phyloP scores from a whole-genome alignment of 2,888 invertebrate genomes.

The Plagodis dolabraria region DNA sequence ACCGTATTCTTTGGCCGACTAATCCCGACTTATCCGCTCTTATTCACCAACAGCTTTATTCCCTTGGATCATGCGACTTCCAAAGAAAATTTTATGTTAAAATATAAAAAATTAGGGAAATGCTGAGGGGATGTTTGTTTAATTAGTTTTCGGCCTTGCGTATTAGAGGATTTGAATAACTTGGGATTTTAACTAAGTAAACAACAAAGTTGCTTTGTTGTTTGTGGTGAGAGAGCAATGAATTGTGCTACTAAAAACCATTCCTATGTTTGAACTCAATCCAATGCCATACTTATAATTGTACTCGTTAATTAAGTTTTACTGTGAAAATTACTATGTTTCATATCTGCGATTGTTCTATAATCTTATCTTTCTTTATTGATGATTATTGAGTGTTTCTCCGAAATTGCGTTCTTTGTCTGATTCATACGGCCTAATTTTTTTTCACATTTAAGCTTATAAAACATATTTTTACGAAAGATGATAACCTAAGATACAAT shows the following conservation, averaged over 20 bases:
- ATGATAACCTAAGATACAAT: too few relatives aligned
- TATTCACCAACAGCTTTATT: slow-evolving; percentile 18
- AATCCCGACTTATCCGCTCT: slow-evolving; percentile 44
- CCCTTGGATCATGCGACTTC: slow-evolving; percentile 24
- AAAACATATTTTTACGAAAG: too few relatives aligned
- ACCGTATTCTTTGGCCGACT: slow-evolving; percentile 29
- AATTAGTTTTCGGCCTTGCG: slow-evolving; percentile 25
- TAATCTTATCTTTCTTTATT: too few relatives aligned
- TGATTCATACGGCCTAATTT: too few relatives aligned
- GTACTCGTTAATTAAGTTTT: too few relatives aligned
- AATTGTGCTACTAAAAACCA: neutral
- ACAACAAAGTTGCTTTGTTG: neutral
- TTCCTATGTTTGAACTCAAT: too few relatives aligned
- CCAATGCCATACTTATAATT: too few relatives aligned
- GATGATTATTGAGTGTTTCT: too few relatives aligned
- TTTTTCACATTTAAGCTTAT: too few relatives aligned
- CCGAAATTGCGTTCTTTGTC: too few relatives aligned
- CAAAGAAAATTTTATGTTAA: slow-evolving; percentile 25
- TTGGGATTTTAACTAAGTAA: slow-evolving; percentile 13
- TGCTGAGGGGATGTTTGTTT: slow-evolving; percentile 29
- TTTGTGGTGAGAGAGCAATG: neutral
- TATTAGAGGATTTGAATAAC: slow-evolving; percentile 23
- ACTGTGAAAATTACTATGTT: too few relatives aligned
- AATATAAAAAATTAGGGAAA: slow-evolving; percentile 25
- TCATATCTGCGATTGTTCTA: too few relatives aligned